Evolutionary conservation across 2,888 invertebrate genomes (phyloP).

Genomic region (Epirrita christyi): DNA sequence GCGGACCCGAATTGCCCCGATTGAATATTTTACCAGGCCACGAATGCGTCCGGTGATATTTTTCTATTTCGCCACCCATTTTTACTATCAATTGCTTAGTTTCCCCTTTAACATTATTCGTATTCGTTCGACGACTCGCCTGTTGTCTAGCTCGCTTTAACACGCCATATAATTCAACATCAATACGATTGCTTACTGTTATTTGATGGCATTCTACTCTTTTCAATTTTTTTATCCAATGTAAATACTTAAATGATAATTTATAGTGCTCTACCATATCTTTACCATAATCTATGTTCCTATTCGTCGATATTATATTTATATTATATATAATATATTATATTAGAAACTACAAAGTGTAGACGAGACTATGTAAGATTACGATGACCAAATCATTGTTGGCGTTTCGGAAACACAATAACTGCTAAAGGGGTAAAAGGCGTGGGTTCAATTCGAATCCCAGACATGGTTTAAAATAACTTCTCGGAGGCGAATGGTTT

Average conservation of each 20-base stretch:
- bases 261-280: slow-evolving; percentile 1
- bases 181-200: slow-evolving; percentile 30
- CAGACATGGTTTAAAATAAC: slow-evolving; percentile 78
- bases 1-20: slow-evolving; percentile 82
- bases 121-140: slow-evolving; percentile 64
- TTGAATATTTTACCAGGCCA: slow-evolving; percentile 84
- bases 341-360: too few relatives aligned
- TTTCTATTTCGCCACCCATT: slow-evolving; percentile 82
- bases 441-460: slow-evolving; percentile 72
- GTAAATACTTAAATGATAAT: not conserved
- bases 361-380: slow-evolving; percentile 29
- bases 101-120: slow-evolving; percentile 80
- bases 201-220: slow-evolving; percentile 26
- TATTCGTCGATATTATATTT: slow-evolving; percentile 5
- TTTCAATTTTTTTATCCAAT: slow-evolving; percentile 7
- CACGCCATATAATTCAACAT: slow-evolving; percentile 37
- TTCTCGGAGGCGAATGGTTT: slow-evolving; percentile 82
- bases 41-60: slow-evolving; percentile 81
- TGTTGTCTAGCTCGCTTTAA: slow-evolving; percentile 45
- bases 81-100: slow-evolving; percentile 83
- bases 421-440: slow-evolving; percentile 82
- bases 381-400: slow-evolving; percentile 47
- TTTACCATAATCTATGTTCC: slow-evolving; percentile 26
- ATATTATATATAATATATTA: too few relatives aligned
- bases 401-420: slow-evolving; percentile 80